Conservation (phyloP, 2,888 invertebrate species). For the Smittia aterrima region DNA sequence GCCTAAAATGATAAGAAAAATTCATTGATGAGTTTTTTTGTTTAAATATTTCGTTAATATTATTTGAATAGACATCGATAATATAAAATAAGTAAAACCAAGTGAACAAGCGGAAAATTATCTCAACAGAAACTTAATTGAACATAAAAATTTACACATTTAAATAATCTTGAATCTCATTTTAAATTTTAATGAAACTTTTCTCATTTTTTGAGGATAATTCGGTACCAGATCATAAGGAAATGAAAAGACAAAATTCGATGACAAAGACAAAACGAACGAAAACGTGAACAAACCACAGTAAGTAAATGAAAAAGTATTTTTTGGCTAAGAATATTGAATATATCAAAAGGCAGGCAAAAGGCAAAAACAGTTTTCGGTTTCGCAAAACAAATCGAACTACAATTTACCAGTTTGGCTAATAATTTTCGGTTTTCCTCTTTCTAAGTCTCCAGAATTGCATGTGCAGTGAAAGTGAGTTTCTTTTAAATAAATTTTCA, state of each 20-base stretch:
- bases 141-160: constrained; percentile 23
- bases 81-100: neutral
- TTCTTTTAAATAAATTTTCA: neutral
- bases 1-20: constrained; percentile 37
- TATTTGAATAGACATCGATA: constrained; percentile 24
- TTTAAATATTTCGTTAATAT: no score
- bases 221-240: constrained; percentile 38
- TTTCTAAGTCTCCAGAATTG: neutral
- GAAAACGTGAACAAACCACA: constrained; percentile 2
- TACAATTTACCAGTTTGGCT: constrained; percentile 1
- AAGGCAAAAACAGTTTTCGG: constrained; percentile 11
- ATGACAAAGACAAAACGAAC: constrained; percentile 23
- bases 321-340: neutral
- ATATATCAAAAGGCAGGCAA: neutral
- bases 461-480: constrained; percentile 6
- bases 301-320: neutral
- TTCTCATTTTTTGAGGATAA: neutral
- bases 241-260: neutral
- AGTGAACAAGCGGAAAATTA: constrained; percentile 1
- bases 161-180: neutral
- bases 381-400: constrained; percentile 3
- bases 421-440: constrained; percentile 4
- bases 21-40: neutral
- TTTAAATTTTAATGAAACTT: neutral
- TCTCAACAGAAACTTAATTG: neutral